These are phyloP conservation scores for Tridacna gigas DNA, from an alignment of 2,888 invertebrate species.

Conservation along the genomic window DNA sequence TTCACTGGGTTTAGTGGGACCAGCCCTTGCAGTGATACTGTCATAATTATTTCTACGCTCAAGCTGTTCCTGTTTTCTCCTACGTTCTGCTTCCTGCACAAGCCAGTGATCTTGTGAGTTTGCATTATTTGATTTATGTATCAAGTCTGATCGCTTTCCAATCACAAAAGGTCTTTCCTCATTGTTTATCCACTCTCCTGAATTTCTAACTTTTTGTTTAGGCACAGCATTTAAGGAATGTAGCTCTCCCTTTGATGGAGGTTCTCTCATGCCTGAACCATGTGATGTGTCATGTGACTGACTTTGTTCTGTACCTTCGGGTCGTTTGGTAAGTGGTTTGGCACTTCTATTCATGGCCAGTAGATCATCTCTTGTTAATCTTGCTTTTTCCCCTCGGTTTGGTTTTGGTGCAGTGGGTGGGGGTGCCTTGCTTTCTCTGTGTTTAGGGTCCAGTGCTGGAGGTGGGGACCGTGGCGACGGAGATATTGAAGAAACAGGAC, in stretches of 20 bases:
- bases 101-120: constrained; percentile 91
- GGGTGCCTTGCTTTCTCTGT: constrained; percentile 34
- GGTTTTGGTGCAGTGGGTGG: constrained; percentile 59
- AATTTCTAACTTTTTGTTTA: constrained; percentile 69
- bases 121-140: constrained; percentile 67
- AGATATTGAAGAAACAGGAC: constrained; percentile 39
- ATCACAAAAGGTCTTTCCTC: constrained; percentile 60
- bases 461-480: constrained; percentile 50
- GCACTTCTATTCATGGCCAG: constrained; percentile 78
- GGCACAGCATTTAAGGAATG: constrained; percentile 79
- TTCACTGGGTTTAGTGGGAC: constrained; percentile 72
- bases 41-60: constrained; percentile 51
- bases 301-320: constrained; percentile 38
- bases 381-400: constrained; percentile 49
- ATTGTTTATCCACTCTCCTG: constrained; percentile 61
- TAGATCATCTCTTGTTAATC: constrained; percentile 75
- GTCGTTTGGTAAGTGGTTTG: constrained; percentile 72
- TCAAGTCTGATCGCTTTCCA: constrained; percentile 69
- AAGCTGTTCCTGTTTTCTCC: constrained; percentile 86
- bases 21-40: constrained; percentile 58
- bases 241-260: constrained; percentile 71
- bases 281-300: constrained; percentile 24
- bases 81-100: constrained; percentile 96
- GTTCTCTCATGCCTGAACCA: constrained; percentile 56
- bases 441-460: constrained; percentile 50